phyloP scores from a whole-genome alignment of 2,113 vertebrate genomes.

The Hypanus sabinus region DNA sequence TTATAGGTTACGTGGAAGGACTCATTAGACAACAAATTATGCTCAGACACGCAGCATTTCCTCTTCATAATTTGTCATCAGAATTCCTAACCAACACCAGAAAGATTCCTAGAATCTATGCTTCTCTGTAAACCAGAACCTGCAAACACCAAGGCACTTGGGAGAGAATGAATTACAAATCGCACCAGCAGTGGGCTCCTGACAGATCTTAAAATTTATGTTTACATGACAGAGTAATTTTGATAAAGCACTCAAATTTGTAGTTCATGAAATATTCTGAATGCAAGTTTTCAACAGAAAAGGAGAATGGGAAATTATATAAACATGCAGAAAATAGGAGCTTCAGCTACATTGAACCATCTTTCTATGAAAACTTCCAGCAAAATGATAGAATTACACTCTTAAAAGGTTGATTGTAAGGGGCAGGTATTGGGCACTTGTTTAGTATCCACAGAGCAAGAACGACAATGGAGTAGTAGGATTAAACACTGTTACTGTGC shows the following conservation, averaged over 20 bases:
- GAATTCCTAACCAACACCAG: too few relatives aligned
- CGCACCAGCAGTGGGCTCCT: not conserved
- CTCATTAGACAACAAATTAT: not conserved
- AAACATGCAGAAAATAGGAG: not conserved
- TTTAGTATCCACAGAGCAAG: too few relatives aligned
- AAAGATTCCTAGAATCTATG: not conserved
- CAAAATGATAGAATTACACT: not conserved
- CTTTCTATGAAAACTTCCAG: not conserved
- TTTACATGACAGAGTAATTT: not conserved
- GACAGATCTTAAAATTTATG: not conserved
- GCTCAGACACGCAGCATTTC: not conserved
- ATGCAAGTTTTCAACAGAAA: not conserved
- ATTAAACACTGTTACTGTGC: too few relatives aligned
- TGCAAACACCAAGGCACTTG: not conserved
- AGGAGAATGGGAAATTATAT: not conserved
- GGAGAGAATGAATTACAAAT: not conserved
- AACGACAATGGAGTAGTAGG: too few relatives aligned
- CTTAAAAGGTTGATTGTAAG: not conserved
- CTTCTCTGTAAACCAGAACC: not conserved
- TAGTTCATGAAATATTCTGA: not conserved
- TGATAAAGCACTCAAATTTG: not conserved
- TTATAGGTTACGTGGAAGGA: not conserved
- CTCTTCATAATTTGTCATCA: not conserved
- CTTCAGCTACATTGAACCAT: not conserved
- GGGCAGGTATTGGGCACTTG: not conserved